phyloP scores from a whole-genome alignment of 2,113 vertebrate species.

The Serinus canaria region DNA sequence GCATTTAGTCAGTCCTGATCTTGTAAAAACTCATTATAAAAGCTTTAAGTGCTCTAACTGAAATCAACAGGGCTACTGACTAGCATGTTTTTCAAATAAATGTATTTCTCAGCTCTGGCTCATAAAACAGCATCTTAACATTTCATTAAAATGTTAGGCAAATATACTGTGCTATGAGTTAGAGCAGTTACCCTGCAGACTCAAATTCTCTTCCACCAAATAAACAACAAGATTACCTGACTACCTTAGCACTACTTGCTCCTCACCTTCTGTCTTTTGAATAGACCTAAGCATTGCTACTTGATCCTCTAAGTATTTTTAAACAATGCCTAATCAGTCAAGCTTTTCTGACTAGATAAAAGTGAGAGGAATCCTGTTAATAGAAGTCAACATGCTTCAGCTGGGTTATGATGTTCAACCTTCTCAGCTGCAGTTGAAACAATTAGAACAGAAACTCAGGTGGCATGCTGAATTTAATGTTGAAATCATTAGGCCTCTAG shows the following conservation, averaged over 20 bases:
- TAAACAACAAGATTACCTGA: not conserved
- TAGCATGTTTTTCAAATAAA: constrained; percentile 10
- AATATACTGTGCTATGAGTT: not conserved
- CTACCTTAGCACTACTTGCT: not conserved
- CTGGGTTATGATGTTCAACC: not conserved
- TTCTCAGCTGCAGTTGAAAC: not conserved
- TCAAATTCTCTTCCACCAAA: not conserved
- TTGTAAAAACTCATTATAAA: constrained; percentile 11
- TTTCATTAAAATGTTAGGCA: not conserved
- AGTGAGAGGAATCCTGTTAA: not conserved
- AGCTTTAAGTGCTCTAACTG: not conserved
- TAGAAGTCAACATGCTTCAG: not conserved
- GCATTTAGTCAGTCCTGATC: not conserved
- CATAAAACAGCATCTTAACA: not conserved
- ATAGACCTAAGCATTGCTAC: not conserved
- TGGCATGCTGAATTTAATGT: not conserved
- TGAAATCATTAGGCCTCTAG: not conserved
- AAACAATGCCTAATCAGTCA: not conserved
- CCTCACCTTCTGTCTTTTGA: constrained; percentile 1
- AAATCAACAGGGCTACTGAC: not conserved
- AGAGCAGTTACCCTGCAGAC: not conserved
- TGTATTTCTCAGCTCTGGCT: not conserved
- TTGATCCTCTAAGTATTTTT: not conserved
- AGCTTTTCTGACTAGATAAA: not conserved
- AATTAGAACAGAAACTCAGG: not conserved